Conservation (phyloP, 2,888 invertebrate species). For the Meliscaeva auricollis region DNA sequence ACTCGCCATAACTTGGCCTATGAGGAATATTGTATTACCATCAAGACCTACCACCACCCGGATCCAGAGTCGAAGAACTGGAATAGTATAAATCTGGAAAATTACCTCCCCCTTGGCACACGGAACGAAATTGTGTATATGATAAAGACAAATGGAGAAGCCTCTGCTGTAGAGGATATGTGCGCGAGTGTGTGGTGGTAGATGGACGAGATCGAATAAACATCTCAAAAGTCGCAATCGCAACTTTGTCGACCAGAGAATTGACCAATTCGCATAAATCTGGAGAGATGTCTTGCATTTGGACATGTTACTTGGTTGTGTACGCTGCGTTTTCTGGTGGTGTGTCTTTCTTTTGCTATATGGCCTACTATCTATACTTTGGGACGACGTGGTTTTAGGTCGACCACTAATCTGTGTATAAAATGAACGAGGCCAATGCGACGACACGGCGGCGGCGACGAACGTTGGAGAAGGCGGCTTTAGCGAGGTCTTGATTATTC, state of each 20-base stretch:
- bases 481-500: conserved; percentile 62
- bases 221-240: conserved; percentile 61
- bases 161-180: too few species aligned
- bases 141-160: conserved; percentile 65
- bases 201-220: conserved; percentile 43
- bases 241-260: conserved; percentile 25
- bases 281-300: conserved; percentile 59
- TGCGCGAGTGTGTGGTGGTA: conserved; percentile 6
- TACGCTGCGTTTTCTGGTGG: too few species aligned
- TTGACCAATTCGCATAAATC: conserved; percentile 62
- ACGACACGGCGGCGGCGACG: not conserved
- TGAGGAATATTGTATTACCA: conserved; percentile 69
- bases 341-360: not conserved
- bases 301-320: conserved; percentile 26
- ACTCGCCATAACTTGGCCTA: conserved; percentile 64
- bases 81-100: conserved; percentile 61
- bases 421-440: too few species aligned
- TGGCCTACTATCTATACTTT: conserved; percentile 42
- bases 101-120: conserved; percentile 28
- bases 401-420: conserved; percentile 16
- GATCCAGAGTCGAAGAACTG: not conserved
- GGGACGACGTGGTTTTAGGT: conserved; percentile 13
- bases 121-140: conserved; percentile 1
- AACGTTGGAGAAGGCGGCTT: conserved; percentile 32
- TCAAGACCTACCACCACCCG: not conserved